Conservation (phyloP, 2,797 vertebrate genomes). For the Nannoperca obscura region DNA sequence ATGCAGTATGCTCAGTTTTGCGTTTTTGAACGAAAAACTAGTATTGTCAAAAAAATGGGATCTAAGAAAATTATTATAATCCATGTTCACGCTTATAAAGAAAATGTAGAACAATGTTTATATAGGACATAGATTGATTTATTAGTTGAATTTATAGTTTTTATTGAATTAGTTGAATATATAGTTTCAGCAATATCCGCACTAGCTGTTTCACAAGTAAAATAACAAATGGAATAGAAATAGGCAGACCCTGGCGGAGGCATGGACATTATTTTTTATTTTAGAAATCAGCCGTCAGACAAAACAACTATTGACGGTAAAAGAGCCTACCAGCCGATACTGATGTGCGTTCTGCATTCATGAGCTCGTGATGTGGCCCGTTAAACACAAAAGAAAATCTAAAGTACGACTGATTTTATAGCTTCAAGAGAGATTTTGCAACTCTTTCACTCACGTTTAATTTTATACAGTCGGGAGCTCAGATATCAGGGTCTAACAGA, state of each 20-base stretch:
- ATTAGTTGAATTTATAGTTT: background rate
- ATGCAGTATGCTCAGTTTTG: background rate
- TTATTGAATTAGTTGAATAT: too few species aligned
- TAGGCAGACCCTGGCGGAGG: background rate
- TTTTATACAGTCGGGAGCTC: slow-evolving; percentile 8
- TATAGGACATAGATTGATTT: background rate
- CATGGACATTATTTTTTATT: too few species aligned
- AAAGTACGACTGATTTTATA: background rate
- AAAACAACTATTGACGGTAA: background rate
- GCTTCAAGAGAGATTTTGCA: background rate
- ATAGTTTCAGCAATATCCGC: background rate
- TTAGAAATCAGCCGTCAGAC: background rate
- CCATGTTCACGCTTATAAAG: background rate
- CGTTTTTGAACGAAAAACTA: background rate
- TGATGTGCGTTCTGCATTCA: background rate
- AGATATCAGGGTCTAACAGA: slow-evolving; percentile 63
- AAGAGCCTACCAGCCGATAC: background rate
- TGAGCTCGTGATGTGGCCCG: background rate
- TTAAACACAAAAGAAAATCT: background rate
- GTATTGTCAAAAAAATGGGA: background rate
- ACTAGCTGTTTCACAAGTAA: background rate
- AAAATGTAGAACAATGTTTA: background rate
- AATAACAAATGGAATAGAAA: background rate
- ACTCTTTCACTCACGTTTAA: background rate
- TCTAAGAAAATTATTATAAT: background rate